Conservation (phyloP, 1,140 invertebrate species). For the Atta cephalotes region DNA sequence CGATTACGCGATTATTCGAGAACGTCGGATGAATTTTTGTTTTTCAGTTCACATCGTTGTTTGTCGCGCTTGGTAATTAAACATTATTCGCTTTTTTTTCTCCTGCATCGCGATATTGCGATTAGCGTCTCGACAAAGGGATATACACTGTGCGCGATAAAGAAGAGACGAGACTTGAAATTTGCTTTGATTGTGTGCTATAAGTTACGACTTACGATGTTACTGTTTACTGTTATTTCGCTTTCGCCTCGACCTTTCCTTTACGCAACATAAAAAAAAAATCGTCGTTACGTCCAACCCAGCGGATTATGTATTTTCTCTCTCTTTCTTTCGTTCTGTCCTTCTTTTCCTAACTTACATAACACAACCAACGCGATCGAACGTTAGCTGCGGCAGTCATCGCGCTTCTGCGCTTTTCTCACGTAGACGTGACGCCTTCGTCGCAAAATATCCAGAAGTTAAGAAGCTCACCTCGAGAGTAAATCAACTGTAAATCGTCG, state of each 20-base stretch:
- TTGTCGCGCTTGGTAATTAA: slow-evolving; percentile 26
- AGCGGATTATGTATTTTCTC: neutral
- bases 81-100: neutral
- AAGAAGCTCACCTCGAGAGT: neutral
- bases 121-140: neutral
- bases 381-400: neutral
- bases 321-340: neutral
- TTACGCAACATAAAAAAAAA: slow-evolving; percentile 16
- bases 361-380: slow-evolving; percentile 12
- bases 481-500: neutral
- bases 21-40: slow-evolving; percentile 21
- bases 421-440: neutral
- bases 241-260: slow-evolving; percentile 48
- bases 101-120: neutral
- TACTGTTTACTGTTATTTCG: slow-evolving; percentile 39
- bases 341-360: slow-evolving; percentile 8
- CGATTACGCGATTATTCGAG: slow-evolving; percentile 33
- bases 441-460: neutral
- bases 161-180: slow-evolving; percentile 36
- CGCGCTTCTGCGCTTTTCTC: slow-evolving; percentile 4
- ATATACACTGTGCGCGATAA: neutral
- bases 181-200: slow-evolving; percentile 41
- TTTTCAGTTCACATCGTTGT: slow-evolving; percentile 31
- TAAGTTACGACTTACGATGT: slow-evolving; percentile 41
- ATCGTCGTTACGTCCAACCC: slow-evolving; percentile 7